Evolutionary conservation across 2,888 invertebrate genomes (phyloP), one percentile per base, ranked within the genome.

Genomic region (Drosophila phalerata): DNA sequence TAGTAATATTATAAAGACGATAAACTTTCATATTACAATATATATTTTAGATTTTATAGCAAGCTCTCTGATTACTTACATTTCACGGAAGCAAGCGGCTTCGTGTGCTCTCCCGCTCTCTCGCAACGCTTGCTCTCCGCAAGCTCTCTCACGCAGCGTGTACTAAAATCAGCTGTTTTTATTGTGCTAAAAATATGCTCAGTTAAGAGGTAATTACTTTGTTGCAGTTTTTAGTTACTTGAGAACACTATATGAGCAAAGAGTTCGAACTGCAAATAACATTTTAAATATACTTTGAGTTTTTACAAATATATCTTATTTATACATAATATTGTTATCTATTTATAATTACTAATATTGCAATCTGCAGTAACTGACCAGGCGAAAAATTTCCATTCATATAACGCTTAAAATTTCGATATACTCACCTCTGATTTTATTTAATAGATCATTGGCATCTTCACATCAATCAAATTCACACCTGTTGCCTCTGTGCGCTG

Each of bases 151-250:
- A 63, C 70, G 73, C 71, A 81, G 76, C 53, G 15, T 87, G 87
- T 78, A 6, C 83, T 88, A 88, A 84, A 76, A 53, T 49, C 82
- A 82, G 88, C 85, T 82, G 82, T 37, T 53, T 37, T 52, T 3
- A 1, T 0, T 73, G 82, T 73, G 2, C 88, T 83, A 85, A 83
- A 87, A 71, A 32, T 13, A 5, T 32, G 19, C 51, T 48, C 17
- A 13, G 15, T 6, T 52, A 60, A 32, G 17, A 28, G 19, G 5
- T 22, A 38, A 1, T 60, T 37, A 56, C 47, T 51, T 25, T 51
- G 9, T 45, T 5, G 30, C 22, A 37, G 22, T 30, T 45, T 5
- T 34, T 19, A 40, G 30, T 34, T 45, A 34, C 25, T 42, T 30
- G 1, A 6, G 28, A 17, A 13, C 11, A 22, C 11, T 49, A 8